phyloP scores from a whole-genome alignment of 1,140 invertebrate species.

The Lerema accius region DNA sequence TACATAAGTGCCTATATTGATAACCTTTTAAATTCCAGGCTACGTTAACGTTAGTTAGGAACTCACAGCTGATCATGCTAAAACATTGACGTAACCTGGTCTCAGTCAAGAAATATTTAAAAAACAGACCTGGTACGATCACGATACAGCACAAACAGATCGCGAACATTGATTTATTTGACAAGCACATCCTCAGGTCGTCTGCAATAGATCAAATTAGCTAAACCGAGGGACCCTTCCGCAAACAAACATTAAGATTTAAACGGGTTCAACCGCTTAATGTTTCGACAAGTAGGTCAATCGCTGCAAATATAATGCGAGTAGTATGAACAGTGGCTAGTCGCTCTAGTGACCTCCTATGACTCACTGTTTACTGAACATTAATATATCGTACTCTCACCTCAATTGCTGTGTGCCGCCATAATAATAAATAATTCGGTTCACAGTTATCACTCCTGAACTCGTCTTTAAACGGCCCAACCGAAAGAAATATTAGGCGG shows the following conservation, averaged over 20 bases:
- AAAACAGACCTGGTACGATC: too few relatives aligned
- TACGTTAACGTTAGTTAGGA: too few relatives aligned
- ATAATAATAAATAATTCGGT: slow-evolving; percentile 9
- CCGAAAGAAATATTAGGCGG: too few relatives aligned
- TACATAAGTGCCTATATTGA: too few relatives aligned
- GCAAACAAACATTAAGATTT: slow-evolving; percentile 58
- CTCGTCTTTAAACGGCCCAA: not conserved
- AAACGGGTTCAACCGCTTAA: slow-evolving; percentile 51
- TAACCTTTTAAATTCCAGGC: too few relatives aligned
- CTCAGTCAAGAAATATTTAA: too few relatives aligned
- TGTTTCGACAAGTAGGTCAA: slow-evolving; percentile 66
- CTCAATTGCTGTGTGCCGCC: not conserved
- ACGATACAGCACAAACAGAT: too few relatives aligned
- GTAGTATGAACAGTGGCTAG: slow-evolving; percentile 44
- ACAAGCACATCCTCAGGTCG: too few relatives aligned
- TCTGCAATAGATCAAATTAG: slow-evolving; percentile 29
- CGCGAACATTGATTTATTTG: too few relatives aligned
- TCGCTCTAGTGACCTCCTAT: slow-evolving; percentile 59
- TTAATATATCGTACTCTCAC: slow-evolving; percentile 27
- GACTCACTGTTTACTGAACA: slow-evolving; percentile 53
- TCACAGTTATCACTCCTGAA: slow-evolving; percentile 5
- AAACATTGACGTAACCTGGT: too few relatives aligned
- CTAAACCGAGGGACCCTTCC: slow-evolving; percentile 46
- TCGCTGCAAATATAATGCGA: slow-evolving; percentile 62
- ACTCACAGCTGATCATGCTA: too few relatives aligned